A percentile compares a stretch with the other conserved stretches of the same genome.
Evolutionary conservation across 2,888 invertebrate genomes (phyloP).

Genomic region (Cerastis rubricosa): DNA sequence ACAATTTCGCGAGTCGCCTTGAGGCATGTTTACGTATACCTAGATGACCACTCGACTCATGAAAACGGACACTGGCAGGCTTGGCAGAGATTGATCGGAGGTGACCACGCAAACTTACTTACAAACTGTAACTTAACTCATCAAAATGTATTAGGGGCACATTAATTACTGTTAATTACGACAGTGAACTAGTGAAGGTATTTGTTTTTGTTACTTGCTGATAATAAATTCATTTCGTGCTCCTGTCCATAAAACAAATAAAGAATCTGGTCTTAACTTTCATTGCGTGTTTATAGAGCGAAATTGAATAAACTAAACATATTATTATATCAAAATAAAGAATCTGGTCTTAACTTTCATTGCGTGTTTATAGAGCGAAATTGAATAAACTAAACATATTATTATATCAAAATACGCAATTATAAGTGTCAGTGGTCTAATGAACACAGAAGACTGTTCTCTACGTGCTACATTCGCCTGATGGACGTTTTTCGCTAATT

Average conservation of each 20-base stretch:
- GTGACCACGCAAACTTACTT: slow-evolving; percentile 39
- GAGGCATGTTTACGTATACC: slow-evolving; percentile 68
- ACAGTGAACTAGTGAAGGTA: slow-evolving; percentile 57
- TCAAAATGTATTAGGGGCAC: slow-evolving; percentile 63
- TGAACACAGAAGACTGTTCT: no score
- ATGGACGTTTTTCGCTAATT: no score
- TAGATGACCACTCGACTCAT: slow-evolving; percentile 57
- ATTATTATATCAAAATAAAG: no score
- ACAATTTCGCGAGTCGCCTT: slow-evolving; percentile 83
- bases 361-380: no score
- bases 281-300: slow-evolving; percentile 35
- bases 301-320: slow-evolving; percentile 26
- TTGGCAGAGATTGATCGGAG: slow-evolving; percentile 68
- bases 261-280: slow-evolving; percentile 18
- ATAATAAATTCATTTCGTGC: slow-evolving; percentile 54
- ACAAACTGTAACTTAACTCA: slow-evolving; percentile 34
- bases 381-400: no score
- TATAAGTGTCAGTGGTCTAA: neutral
- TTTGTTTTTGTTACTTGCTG: slow-evolving; percentile 43
- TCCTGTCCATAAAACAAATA: slow-evolving; percentile 35
- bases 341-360: no score
- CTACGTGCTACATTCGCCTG: neutral
- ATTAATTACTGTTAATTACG: slow-evolving; percentile 58
- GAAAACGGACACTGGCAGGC: slow-evolving; percentile 47
- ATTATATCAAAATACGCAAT: neutral